These are phyloP conservation scores for Bombus pascuorum DNA, from an alignment of 1,140 invertebrate species.

Conservation along the genomic window DNA sequence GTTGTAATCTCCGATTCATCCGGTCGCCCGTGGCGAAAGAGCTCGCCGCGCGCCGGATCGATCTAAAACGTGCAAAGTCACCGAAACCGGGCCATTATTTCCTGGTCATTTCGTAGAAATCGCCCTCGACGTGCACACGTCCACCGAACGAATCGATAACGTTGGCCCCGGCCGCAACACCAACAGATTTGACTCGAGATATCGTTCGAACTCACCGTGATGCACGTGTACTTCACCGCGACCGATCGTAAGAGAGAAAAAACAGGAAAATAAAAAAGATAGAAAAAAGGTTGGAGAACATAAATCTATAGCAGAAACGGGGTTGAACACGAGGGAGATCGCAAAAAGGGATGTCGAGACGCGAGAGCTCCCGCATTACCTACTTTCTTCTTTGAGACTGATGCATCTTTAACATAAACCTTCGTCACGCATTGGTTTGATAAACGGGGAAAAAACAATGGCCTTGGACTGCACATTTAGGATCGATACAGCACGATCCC, in stretches of 20 bases:
- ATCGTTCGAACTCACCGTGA: not conserved
- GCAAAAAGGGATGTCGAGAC: not conserved
- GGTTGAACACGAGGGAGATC: not conserved
- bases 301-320: not conserved
- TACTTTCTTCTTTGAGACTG: not conserved
- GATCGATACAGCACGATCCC: conserved; percentile 55
- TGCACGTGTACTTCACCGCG: not conserved
- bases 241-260: not conserved
- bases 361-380: not conserved
- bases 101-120: conserved; percentile 55
- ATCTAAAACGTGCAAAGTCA: conserved; percentile 24
- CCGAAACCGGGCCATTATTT: conserved; percentile 59
- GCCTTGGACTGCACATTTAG: conserved; percentile 50
- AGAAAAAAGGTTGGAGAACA: not conserved
- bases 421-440: conserved; percentile 10
- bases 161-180: conserved; percentile 23
- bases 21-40: not conserved
- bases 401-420: conserved; percentile 9
- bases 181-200: conserved; percentile 58
- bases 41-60: conserved; percentile 7
- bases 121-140: conserved; percentile 11
- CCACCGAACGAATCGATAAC: conserved; percentile 65
- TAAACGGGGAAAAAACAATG: conserved; percentile 43
- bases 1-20: conserved; percentile 9
- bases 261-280: not conserved